Evolutionary conservation across 2,888 invertebrate species (phyloP).

Genomic region (Pegoplata infirma): DNA sequence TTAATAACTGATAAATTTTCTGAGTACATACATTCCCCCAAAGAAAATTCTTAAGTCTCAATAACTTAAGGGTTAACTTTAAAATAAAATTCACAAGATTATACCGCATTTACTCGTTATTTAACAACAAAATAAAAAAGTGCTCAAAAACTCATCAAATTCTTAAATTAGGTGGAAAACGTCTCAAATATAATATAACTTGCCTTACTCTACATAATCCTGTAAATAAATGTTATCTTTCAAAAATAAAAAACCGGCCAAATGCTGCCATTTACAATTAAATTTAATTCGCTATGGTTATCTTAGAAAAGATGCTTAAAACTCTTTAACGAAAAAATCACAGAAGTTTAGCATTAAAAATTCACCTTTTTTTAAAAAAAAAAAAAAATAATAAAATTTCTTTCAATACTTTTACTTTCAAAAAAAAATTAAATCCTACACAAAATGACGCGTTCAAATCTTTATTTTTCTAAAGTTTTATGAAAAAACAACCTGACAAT

Average conservation of each 20-base stretch:
- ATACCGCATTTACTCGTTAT: too few relatives aligned
- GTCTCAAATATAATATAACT: conserved; percentile 27
- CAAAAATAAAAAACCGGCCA: conserved; percentile 47
- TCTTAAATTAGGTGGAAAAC: conserved; percentile 51
- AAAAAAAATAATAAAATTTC: conserved; percentile 28
- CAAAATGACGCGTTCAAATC: conserved; percentile 53
- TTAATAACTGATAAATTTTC: too few relatives aligned
- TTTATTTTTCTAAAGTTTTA: conserved; percentile 9
- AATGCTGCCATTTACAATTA: conserved; percentile 67
- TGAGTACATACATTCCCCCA: too few relatives aligned
- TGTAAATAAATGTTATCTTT: conserved; percentile 58
- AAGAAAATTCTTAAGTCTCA: too few relatives aligned
- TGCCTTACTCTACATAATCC: conserved; percentile 44
- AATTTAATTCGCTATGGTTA: conserved; percentile 66
- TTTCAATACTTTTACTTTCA: conserved; percentile 31
- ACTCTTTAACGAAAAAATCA: conserved; percentile 49
- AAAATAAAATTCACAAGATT: too few relatives aligned
- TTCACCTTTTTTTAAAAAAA: conserved; percentile 53
- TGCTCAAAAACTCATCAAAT: conserved; percentile 33
- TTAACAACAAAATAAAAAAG: too few relatives aligned
- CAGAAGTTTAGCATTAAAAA: conserved; percentile 57
- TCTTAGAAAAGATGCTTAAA: conserved; percentile 43
- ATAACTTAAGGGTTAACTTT: too few relatives aligned
- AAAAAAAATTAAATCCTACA: neutral
- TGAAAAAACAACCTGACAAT: conserved; percentile 56